A percentile compares a stretch with the other conserved stretches of the same genome.
Evolutionary conservation across 2,113 vertebrate genomes (phyloP).

Genomic region (Pterocles burchelli): DNA sequence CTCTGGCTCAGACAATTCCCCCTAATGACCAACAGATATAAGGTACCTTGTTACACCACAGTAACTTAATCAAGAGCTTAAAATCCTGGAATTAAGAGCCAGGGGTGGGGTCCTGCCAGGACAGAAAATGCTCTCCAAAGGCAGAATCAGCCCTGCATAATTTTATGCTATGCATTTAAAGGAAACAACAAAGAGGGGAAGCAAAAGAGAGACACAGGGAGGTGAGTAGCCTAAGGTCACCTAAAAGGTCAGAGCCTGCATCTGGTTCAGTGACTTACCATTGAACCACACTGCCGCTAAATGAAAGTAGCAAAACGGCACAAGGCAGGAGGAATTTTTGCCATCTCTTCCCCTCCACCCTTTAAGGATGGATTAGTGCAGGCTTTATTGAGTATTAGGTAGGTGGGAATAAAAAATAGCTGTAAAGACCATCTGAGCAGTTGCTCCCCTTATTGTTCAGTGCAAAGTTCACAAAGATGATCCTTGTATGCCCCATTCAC

Average conservation of each 20-base stretch:
- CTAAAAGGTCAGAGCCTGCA: not conserved
- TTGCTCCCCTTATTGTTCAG: not conserved
- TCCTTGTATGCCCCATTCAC: not conserved
- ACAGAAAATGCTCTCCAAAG: not conserved
- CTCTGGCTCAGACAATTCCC: not conserved
- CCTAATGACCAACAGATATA: slow-evolving; percentile 40
- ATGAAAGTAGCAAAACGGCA: not conserved
- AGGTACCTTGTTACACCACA: slow-evolving; percentile 7
- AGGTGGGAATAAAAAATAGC: not conserved
- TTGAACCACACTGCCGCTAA: not conserved
- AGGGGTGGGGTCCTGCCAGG: slow-evolving; percentile 1
- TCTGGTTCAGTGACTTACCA: not conserved
- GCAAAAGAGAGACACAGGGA: not conserved
- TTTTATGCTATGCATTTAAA: not conserved
- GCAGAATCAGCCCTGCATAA: not conserved
- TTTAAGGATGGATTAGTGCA: not conserved
- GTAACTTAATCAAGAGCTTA: slow-evolving; percentile 40
- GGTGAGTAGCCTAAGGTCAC: not conserved
- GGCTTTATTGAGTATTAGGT: not conserved
- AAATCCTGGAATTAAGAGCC: slow-evolving; percentile 10
- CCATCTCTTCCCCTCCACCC: not conserved
- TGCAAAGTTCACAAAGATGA: not conserved
- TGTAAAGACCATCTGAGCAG: not conserved
- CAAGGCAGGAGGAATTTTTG: not conserved
- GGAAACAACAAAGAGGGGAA: not conserved